These are phyloP conservation scores for Erebia epiphron DNA, from an alignment of 2,888 invertebrate species.

Conservation along the genomic window DNA sequence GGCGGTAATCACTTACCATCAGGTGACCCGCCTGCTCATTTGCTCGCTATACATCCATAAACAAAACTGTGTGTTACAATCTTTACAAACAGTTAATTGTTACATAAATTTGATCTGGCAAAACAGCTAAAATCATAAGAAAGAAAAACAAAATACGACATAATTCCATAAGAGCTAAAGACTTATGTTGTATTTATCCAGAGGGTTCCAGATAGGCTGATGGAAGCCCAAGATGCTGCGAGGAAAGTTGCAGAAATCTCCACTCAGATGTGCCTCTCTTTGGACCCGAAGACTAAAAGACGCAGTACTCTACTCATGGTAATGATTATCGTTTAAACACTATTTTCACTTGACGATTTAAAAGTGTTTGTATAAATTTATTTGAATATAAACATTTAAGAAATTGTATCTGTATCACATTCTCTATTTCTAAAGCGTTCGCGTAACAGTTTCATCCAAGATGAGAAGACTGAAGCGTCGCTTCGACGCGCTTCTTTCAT, in stretches of 20 bases:
- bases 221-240: constrained; percentile 56
- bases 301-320: constrained; percentile 57
- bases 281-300: constrained; percentile 56
- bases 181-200: constrained; percentile 19
- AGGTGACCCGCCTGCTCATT: too few relatives aligned
- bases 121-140: too few relatives aligned
- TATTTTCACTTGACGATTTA: too few relatives aligned
- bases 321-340: constrained; percentile 4
- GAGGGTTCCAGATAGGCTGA: constrained; percentile 43
- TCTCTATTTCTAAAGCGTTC: constrained; percentile 51
- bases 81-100: too few relatives aligned
- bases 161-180: background rate
- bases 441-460: constrained; percentile 63
- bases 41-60: too few relatives aligned
- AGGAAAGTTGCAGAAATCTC: constrained; percentile 64
- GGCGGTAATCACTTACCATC: too few relatives aligned
- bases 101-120: too few relatives aligned
- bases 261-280: constrained; percentile 62
- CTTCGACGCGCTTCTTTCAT: constrained; percentile 62
- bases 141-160: too few relatives aligned
- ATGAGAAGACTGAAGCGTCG: constrained; percentile 57
- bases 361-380: too few relatives aligned
- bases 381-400: too few relatives aligned
- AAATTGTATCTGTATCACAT: background rate
- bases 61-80: too few relatives aligned